Evolutionary conservation across 2,888 invertebrate species (phyloP), one percentile per base, ranked within the genome.

Genomic region (Lycocerus yunnanus): DNA sequence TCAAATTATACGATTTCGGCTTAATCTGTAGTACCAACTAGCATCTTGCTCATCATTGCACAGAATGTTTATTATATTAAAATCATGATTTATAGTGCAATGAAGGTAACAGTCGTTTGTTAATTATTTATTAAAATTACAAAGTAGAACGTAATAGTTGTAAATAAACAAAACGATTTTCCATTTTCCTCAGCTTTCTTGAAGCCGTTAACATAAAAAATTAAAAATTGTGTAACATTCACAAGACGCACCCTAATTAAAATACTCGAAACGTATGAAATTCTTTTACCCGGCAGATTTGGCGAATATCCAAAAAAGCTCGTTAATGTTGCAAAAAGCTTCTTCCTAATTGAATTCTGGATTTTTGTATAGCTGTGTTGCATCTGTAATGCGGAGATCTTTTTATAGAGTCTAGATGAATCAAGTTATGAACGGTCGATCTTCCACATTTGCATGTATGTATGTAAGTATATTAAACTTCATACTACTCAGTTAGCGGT

Each of bases 1-100:
- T 84, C 83, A 84, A 83, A 83, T 83, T 81, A 81, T 80, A 81
- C 80, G 82, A 81, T 82, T 83, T 82, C 82, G 81, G 82, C 82
- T 81, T 82, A 83, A 83, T 83, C 82, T 83, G 80, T 79, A 80
- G 80, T 82, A 79, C 79, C 78, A 79, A 81, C 80, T 80, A 81
- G 78, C 80, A 80, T 80, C 80, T 82, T 82, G 81, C 80, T 77
- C 80, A 82, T 81, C 82, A 80, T 78, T 79, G 81, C 73, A 76
- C 77, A 78, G 78, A 79, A 80, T 82, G 81, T 81, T 81, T 82
- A 82, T 81, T 82, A 82, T 81, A 82, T 82, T 82, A 81, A 76
- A 72, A 58, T 73, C 73, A 77, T 82, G 82, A 82, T 82, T 82
- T 81, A 82, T 82, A 80, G 79, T 76, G 68, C 76, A 77, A 79